A percentile compares a stretch with the other conserved stretches of the same genome.
Conservation (phyloP, 2,797 vertebrate genomes). For the Danio aesculapii region DNA sequence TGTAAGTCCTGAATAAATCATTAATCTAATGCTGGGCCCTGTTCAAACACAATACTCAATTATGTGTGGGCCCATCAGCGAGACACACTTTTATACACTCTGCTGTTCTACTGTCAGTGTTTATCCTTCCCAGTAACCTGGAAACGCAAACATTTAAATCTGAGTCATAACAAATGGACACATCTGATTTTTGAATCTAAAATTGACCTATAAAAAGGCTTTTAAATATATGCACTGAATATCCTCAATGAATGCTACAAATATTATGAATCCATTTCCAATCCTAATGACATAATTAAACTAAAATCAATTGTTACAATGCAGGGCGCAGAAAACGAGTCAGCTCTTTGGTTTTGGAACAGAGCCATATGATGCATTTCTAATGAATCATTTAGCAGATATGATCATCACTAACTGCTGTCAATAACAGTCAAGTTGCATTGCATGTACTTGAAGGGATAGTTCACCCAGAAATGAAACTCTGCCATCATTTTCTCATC, state of each 20-base stretch:
- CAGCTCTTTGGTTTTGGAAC: neutral
- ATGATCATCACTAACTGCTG: neutral
- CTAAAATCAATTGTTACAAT: too few relatives aligned
- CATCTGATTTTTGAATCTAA: slow-evolving; percentile 9
- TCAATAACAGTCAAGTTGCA: neutral
- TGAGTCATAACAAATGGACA: slow-evolving; percentile 54
- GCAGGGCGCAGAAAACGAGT: neutral
- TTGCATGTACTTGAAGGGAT: too few relatives aligned
- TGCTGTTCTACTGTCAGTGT: slow-evolving; percentile 66
- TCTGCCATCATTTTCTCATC: too few relatives aligned
- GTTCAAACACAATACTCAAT: slow-evolving; percentile 66
- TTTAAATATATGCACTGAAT: neutral
- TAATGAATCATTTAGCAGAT: neutral
- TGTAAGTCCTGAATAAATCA: slow-evolving; percentile 75
- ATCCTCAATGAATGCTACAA: neutral
- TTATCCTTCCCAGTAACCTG: slow-evolving; percentile 77
- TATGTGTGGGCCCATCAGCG: slow-evolving; percentile 61
- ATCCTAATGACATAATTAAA: neutral
- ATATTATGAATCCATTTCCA: neutral
- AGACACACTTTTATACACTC: slow-evolving; percentile 65
- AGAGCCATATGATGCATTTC: too few relatives aligned
- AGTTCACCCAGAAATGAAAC: too few relatives aligned
- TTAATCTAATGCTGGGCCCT: slow-evolving; percentile 70
- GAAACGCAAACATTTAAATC: slow-evolving; percentile 73
- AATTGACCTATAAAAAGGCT: too few relatives aligned